phyloP scores from a whole-genome alignment of 2,797 vertebrate species.

The Danio aesculapii region DNA sequence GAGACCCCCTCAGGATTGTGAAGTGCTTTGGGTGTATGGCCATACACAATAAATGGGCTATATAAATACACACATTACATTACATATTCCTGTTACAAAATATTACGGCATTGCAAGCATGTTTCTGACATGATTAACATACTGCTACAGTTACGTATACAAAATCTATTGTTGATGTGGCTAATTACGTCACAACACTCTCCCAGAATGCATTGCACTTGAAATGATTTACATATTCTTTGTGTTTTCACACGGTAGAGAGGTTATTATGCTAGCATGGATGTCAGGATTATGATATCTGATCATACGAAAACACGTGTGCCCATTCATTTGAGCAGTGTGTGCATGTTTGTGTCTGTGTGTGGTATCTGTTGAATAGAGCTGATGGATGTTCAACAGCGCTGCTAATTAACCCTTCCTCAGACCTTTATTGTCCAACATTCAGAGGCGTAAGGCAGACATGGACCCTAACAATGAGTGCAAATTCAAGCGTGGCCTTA shows the following conservation, averaged over 20 bases:
- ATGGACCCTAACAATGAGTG: constrained; percentile 32
- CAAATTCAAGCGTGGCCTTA: constrained; percentile 11
- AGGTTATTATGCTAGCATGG: neutral
- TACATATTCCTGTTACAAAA: too few relatives aligned
- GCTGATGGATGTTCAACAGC: constrained; percentile 77
- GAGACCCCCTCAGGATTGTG: too few relatives aligned
- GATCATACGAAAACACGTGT: neutral
- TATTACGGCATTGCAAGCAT: too few relatives aligned
- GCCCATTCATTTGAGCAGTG: neutral
- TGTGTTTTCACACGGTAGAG: neutral
- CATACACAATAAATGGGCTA: too few relatives aligned
- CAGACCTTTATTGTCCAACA: constrained; percentile 45
- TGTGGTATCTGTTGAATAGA: constrained; percentile 53
- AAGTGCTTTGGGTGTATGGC: too few relatives aligned
- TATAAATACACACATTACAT: too few relatives aligned
- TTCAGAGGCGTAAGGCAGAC: constrained; percentile 26
- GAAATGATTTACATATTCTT: neutral
- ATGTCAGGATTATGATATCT: neutral
- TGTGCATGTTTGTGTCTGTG: neutral
- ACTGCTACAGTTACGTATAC: too few relatives aligned
- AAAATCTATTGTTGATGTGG: too few relatives aligned
- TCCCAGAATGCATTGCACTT: constrained; percentile 10
- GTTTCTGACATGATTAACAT: too few relatives aligned
- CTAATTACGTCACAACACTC: neutral
- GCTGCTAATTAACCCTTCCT: constrained; percentile 78